Conservation (phyloP, 1,140 invertebrate species). For the Limonius californicus region DNA sequence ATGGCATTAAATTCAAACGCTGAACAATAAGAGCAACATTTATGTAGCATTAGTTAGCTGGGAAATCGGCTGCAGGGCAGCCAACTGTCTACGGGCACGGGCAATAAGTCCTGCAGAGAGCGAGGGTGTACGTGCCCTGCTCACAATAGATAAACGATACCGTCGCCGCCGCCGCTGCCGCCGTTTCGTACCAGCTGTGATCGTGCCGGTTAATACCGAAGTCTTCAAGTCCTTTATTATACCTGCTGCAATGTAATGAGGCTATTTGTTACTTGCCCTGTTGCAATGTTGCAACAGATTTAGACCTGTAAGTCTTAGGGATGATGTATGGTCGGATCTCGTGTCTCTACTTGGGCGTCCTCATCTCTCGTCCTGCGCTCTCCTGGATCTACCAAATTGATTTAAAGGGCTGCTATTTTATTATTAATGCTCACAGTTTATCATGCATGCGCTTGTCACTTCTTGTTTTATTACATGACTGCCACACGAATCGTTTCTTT, state of each 20-base stretch:
- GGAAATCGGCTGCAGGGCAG: constrained; percentile 15
- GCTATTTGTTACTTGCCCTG: constrained; percentile 12
- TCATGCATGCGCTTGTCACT: no score
- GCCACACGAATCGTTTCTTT: no score
- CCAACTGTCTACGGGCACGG: neutral
- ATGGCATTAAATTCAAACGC: constrained; percentile 28
- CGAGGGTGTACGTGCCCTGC: constrained; percentile 5
- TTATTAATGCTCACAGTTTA: no score
- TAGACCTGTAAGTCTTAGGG: neutral
- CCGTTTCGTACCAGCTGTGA: constrained; percentile 17
- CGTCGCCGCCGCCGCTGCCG: no score
- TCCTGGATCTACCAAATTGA: neutral
- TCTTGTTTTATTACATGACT: no score
- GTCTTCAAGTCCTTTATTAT: constrained; percentile 11
- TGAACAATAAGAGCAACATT: constrained; percentile 26
- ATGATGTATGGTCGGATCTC: neutral
- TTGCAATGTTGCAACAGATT: constrained; percentile 14
- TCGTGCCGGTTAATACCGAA: constrained; percentile 15
- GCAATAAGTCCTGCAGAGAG: constrained; percentile 10
- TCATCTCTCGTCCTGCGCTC: neutral
- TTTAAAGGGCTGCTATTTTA: neutral
- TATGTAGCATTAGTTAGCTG: constrained; percentile 21
- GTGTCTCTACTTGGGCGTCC: neutral
- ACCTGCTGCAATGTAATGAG: constrained; percentile 12
- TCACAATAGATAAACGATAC: constrained; percentile 18